These are phyloP conservation scores for Silurus glanis DNA, from an alignment of 2,113 vertebrate genomes.

Conservation along the genomic window DNA sequence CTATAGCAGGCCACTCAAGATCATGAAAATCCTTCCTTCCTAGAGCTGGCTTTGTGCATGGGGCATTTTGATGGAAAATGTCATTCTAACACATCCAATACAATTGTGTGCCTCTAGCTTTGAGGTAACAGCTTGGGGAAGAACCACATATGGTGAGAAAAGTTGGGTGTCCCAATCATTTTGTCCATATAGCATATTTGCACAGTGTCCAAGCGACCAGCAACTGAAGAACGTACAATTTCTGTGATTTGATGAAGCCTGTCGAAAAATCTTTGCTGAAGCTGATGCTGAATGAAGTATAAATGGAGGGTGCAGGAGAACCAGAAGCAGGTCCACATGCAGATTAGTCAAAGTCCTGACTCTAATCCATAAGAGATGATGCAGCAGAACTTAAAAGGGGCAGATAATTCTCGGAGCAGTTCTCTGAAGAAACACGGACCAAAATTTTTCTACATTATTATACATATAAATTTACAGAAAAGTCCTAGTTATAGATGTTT, in stretches of 20 bases:
- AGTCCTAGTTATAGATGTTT: neutral
- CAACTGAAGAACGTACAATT: no score
- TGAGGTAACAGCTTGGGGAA: no score
- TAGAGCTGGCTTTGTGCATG: no score
- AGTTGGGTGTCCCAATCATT: no score
- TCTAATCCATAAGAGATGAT: neutral
- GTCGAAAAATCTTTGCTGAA: neutral
- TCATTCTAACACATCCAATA: no score
- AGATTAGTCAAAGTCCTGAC: neutral
- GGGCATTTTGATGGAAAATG: no score
- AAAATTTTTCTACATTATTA: neutral
- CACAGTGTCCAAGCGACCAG: neutral
- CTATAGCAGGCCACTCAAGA: no score
- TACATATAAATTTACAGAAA: neutral
- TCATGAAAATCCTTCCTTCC: no score
- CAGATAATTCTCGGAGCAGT: neutral
- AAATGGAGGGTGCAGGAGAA: neutral
- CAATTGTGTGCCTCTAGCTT: no score
- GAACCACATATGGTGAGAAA: no score
- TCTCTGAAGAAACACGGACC: neutral
- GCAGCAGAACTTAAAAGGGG: neutral
- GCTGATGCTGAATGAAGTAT: neutral
- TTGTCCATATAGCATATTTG: neutral
- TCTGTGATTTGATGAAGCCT: neutral
- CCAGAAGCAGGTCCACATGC: neutral